Conservation (phyloP, 1,140 invertebrate genomes). For the Matsumurasca onukii region DNA sequence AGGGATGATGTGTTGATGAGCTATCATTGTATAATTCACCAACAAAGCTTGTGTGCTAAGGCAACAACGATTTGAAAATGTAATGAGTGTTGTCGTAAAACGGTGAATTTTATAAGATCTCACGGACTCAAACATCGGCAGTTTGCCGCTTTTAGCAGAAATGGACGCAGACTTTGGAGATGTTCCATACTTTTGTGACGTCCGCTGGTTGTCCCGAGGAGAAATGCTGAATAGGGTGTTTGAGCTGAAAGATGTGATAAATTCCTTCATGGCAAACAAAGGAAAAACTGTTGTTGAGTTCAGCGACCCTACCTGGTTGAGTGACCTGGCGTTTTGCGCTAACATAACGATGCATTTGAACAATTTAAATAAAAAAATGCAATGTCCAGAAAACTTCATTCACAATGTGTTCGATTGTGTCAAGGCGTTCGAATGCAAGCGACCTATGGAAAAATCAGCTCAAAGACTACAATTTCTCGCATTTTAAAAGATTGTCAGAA, state of each 20-base stretch:
- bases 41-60: too few species aligned
- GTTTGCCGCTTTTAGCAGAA: not conserved
- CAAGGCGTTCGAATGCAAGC: not conserved
- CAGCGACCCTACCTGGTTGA: not conserved
- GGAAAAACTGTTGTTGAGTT: not conserved
- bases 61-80: too few species aligned
- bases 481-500: too few species aligned
- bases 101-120: too few species aligned
- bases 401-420: too few species aligned
- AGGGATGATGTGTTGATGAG: too few species aligned
- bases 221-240: not conserved
- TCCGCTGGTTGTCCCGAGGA: constrained; percentile 1
- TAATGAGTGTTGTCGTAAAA: too few species aligned
- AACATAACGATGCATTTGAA: not conserved
- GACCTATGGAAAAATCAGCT: too few species aligned
- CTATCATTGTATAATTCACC: too few species aligned
- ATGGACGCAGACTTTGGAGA: not conserved
- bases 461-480: too few species aligned
- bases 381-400: not conserved
- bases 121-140: constrained; percentile 5
- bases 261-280: not conserved
- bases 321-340: not conserved
- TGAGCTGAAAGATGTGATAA: not conserved
- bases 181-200: not conserved
- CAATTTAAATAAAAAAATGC: too few species aligned